Percentiles rank a stretch among this genome's conserved stretches.
phyloP scores from a whole-genome alignment of 2,113 vertebrate genomes.

The Colistium nudipinnis region DNA sequence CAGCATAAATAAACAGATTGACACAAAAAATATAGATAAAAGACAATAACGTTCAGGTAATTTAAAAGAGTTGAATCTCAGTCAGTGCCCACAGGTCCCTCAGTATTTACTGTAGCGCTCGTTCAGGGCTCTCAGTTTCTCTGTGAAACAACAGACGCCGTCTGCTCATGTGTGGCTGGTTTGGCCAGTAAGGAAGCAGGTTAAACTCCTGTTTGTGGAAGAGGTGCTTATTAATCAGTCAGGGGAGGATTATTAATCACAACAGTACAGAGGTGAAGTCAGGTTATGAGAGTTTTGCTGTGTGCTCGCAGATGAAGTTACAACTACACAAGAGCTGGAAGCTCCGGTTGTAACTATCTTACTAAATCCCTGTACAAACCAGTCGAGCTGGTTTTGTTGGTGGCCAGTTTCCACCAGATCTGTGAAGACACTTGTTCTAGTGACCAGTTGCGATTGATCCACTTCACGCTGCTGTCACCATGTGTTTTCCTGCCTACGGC shows the following conservation, averaged over 20 bases:
- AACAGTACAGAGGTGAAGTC: neutral
- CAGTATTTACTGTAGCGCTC: neutral
- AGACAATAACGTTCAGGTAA: too few relatives aligned
- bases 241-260: slow-evolving; percentile 30
- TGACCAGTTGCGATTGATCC: neutral
- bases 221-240: slow-evolving; percentile 25
- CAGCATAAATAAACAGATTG: neutral
- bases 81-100: neutral
- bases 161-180: slow-evolving; percentile 4
- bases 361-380: slow-evolving; percentile 2
- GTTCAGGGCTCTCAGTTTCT: neutral
- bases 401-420: neutral
- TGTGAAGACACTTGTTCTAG: neutral
- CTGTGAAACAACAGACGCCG: neutral
- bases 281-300: neutral
- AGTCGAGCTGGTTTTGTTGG: slow-evolving; percentile 3
- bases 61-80: neutral
- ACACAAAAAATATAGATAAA: neutral
- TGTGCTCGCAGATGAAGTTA: neutral
- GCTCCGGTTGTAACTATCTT: neutral
- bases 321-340: neutral
- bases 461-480: neutral
- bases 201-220: slow-evolving; percentile 12
- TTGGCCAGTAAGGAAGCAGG: slow-evolving; percentile 21
- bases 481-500: neutral